Evolutionary conservation across 2,113 vertebrate genomes (phyloP), one percentile per base, ranked within the genome.

Genomic region (Hippoglossus stenolepis): DNA sequence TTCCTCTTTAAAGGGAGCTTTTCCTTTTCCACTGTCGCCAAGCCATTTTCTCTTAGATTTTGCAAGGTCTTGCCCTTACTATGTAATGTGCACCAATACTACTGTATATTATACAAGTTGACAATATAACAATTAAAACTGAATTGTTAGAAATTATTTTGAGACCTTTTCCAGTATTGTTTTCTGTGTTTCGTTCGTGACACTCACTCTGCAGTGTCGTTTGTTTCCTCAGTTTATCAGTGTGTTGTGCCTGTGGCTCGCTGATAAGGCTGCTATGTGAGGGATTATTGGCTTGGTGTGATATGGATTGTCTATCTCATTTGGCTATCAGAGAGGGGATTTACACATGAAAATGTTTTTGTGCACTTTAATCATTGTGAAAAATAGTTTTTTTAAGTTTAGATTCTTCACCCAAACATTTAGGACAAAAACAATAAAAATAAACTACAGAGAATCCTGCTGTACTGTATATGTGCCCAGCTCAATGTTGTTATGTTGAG

Each of bases 221-320:
- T 40, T 40, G 77, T 76, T 59, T 73, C 67, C 72, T 72, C 43
- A 0, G 9, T 64, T 85, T 87, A 87, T 92, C 87, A 79, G 76
- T 6, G 11, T 5, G 13, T 8, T 51, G 24, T 75, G 75, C 64
- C 13, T 28, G 71, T 15, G 58, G 73, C 20, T 10, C 21, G 5
- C 9, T 73, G 89, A 92, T 87, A 88, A 69, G 43, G 18, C 61
- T 60, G 65, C 87, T 86, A 60, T 76, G 85, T 77, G 54, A 66
- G 65, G 79, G 73, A 58, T 58, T 28, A 73, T 68, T 3, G 47
- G 60, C 70, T 79, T 69, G 4, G 40, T 15, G 2, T 79, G 87
- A 86, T 84, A 71, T 1, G 15, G 40, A 21, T 69, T 24, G 38
- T 40, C 26, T 82, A 73, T 80, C 77, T 85, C 26, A 35, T 31